Percentiles rank a stretch among this genome's conserved stretches.
Evolutionary conservation across 1,140 invertebrate species (phyloP).

Genomic region (Lepidurus arcticus): DNA sequence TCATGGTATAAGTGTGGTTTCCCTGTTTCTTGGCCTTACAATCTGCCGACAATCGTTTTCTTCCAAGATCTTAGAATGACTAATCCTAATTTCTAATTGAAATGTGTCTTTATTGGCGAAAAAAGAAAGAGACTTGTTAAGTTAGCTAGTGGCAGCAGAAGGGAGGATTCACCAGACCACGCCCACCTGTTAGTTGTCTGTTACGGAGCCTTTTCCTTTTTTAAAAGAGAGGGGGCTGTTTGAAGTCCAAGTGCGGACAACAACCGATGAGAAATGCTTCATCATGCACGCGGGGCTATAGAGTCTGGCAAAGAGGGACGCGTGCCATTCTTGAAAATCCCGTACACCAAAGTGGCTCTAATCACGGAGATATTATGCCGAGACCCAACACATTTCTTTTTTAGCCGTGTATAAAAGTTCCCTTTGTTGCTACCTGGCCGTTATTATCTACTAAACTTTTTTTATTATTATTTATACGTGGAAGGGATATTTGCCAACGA

Average conservation of each 20-base stretch:
- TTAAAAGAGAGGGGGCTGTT: neutral
- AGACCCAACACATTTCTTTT: conserved; percentile 11
- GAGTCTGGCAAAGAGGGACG: neutral
- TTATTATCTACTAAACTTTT: too few relatives aligned
- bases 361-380: conserved; percentile 6
- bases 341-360: neutral
- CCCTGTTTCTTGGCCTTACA: neutral
- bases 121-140: neutral
- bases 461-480: neutral
- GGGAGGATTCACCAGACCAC: neutral
- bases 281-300: conserved; percentile 12
- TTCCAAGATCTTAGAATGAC: neutral
- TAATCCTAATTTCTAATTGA: neutral
- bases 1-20: neutral
- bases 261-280: conserved; percentile 10
- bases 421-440: conserved; percentile 8
- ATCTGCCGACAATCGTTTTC: too few relatives aligned
- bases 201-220: neutral
- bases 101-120: neutral
- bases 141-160: neutral
- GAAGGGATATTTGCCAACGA: neutral
- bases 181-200: conserved; percentile 20
- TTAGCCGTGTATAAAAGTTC: neutral
- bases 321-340: conserved; percentile 21
- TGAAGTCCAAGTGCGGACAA: conserved; percentile 15